These are phyloP conservation scores for Sebastes kiyomatsui DNA, from an alignment of 2,797 vertebrate species.

Conservation along the genomic window DNA sequence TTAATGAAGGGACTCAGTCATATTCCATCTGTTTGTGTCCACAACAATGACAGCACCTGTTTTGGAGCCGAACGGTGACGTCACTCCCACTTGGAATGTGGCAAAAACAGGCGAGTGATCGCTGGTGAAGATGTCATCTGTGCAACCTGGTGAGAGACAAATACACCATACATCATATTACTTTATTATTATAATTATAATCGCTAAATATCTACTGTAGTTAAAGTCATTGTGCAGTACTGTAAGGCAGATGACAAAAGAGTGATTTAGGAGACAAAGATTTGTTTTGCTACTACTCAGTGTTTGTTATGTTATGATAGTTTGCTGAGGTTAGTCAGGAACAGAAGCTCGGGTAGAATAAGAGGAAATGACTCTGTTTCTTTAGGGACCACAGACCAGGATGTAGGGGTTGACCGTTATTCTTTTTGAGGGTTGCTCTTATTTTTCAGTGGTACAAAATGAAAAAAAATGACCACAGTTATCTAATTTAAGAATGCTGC, in stretches of 20 bases:
- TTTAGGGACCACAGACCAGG: conserved; percentile 53
- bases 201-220: not conserved
- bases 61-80: conserved; percentile 72
- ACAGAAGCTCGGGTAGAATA: conserved; percentile 13
- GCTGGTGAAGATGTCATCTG: conserved; percentile 88
- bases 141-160: conserved; percentile 80
- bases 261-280: not conserved
- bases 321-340: conserved; percentile 25
- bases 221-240: not conserved
- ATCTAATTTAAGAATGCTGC: conserved; percentile 12
- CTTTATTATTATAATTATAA: not conserved
- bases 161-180: not conserved
- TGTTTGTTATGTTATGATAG: not conserved
- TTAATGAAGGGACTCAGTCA: not conserved
- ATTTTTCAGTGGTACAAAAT: conserved; percentile 22
- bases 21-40: not conserved
- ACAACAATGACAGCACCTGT: conserved; percentile 76
- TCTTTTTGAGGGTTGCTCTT: not conserved
- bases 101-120: conserved; percentile 90
- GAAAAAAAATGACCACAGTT: conserved; percentile 4
- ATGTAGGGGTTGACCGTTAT: conserved; percentile 15
- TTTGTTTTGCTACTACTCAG: not conserved
- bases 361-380: conserved; percentile 68
- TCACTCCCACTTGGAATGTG: conserved; percentile 85
- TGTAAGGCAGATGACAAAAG: not conserved